Base-by-base conservation (phyloP, 2,113 vertebrate species). In the Pangasianodon hypophthalmus region DNA sequence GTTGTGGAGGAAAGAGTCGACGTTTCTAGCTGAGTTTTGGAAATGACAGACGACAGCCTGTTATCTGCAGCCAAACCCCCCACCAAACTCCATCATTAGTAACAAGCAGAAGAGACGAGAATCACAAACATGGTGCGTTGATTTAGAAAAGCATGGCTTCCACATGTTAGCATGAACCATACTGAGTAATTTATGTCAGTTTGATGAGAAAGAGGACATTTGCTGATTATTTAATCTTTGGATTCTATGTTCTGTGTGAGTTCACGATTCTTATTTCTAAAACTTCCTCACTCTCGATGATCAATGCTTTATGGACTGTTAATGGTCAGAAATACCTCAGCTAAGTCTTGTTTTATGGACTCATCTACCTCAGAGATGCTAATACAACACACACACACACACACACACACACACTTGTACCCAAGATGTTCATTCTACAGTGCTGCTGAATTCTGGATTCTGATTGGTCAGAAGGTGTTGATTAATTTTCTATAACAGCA, bases 1-100 rank as follows among this genome's bases (percentile, higher is more conserved):
- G 92, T 92, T 62, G 84, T n/a, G 64, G 85, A 91, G 85, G 88
- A 93, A 93, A 91, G 91, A 86, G 58, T 37, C 64, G 46, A 82
- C 69, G 88, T 89, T 85, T 91, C 56, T 75, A 88, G 64, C 52
- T 60, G 73, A 85, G 84, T 81, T 91, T 86, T 60, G 87, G 85
- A 86, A 88, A 87, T 87, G 86, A 91, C 81, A 92, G 90, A 92
- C 91, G 56, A 89, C 80, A 58, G 88, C 80, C 86, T 92, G 88
- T 92, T 88, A 92, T 92, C 88, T 86, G 13, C 14, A 90, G 91
- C 87, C 92, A 92, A 84, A 89, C 84, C 48, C 84, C 84, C 4
- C 81, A 87, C 87, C 88, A 86, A 84, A 90, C 86, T 91, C 84
- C 80, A 90, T 92, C 90, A 91, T 89, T 86, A 89, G 41, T 48